phyloP scores from a whole-genome alignment of 2,888 invertebrate species.

The Scaptomyza caliginosa region DNA sequence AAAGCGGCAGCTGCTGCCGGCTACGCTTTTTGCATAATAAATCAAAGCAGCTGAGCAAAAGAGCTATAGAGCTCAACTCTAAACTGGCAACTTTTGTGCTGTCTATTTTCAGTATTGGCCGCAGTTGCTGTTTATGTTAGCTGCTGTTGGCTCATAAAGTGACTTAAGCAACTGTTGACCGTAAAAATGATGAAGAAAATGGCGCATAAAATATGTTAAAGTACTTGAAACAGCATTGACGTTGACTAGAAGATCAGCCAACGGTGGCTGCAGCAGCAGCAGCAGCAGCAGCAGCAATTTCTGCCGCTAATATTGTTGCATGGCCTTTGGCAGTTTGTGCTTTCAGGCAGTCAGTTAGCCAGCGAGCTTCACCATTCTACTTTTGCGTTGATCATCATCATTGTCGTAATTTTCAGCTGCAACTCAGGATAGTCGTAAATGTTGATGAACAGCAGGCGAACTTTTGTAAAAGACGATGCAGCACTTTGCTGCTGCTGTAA shows the following conservation, averaged over 20 bases:
- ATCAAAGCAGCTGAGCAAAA: slow-evolving; percentile 50
- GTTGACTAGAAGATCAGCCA: slow-evolving; percentile 24
- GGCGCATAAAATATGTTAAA: slow-evolving; percentile 66
- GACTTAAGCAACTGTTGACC: slow-evolving; percentile 60
- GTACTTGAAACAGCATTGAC: slow-evolving; percentile 46
- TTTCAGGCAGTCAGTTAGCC: slow-evolving; percentile 34
- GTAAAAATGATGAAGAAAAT: slow-evolving; percentile 67
- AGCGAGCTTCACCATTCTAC: slow-evolving; percentile 21
- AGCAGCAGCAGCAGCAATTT: slow-evolving; percentile 18
- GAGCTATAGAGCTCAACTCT: slow-evolving; percentile 40
- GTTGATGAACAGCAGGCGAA: slow-evolving; percentile 79
- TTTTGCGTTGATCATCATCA: slow-evolving; percentile 3
- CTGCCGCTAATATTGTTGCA: slow-evolving; percentile 68
- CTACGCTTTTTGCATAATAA: slow-evolving; percentile 72
- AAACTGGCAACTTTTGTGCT: slow-evolving; percentile 22
- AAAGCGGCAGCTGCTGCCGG: slow-evolving; percentile 73
- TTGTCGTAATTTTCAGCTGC: slow-evolving; percentile 2
- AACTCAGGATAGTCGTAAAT: slow-evolving; percentile 70
- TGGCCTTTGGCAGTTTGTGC: slow-evolving; percentile 41
- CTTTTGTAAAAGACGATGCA: slow-evolving; percentile 73
- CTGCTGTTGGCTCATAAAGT: slow-evolving; percentile 47
- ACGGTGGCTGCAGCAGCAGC: slow-evolving; percentile 14
- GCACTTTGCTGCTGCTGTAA: slow-evolving; percentile 67
- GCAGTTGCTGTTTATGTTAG: slow-evolving; percentile 29
- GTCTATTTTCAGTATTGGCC: slow-evolving; percentile 36